Evolutionary conservation across 2,113 vertebrate genomes (phyloP), one percentile per base, ranked within the genome.

Genomic region (Fukomys damarensis): DNA sequence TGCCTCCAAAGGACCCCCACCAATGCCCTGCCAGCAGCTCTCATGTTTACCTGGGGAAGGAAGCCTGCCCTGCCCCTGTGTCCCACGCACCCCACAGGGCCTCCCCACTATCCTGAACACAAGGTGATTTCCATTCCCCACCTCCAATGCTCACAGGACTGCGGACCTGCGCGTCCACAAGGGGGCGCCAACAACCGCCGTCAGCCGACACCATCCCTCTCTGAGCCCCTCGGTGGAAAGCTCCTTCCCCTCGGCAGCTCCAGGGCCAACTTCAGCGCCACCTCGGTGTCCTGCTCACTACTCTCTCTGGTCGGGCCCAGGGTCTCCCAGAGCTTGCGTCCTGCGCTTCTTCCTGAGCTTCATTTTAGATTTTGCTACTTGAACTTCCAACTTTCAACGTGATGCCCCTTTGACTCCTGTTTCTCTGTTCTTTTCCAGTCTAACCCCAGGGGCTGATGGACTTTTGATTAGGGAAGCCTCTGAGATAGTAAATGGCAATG

Each of bases 271-370:
- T 58, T 12, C 19, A 28, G 16, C 17, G 4, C 26, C 13, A 14
- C 10, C 13, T 3, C n/a, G 5, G 24, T 8, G 24, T 56, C 11
- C 22, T 16, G 41, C 43, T 24, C 54, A 7, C 9, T 46, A 20
- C 32, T 17, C 43, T 19, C 49, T 82, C 24, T 32, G 7, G 70
- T 32, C n/a, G 49, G 61, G 63, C 7, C 5, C 19, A 1, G 12
- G 1, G 12, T 38, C 30, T 9, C 49, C 35, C 0, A 0, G 1
- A 35, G 3, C 0, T 38, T n/a, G 20, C 5, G 1, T 20, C 13
- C 3, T 17, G 13, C 13, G 19, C 22, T 54, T 52, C 19, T 91
- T 84, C 43, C 43, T 10, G 30, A 91, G 8, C 19, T 1, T 12
- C 12, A 8, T 30, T 11, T 16, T 5, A 8, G 12, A 7, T 28